Evolutionary conservation across 2,797 vertebrate genomes (phyloP).

Genomic region (Lacerta agilis): DNA sequence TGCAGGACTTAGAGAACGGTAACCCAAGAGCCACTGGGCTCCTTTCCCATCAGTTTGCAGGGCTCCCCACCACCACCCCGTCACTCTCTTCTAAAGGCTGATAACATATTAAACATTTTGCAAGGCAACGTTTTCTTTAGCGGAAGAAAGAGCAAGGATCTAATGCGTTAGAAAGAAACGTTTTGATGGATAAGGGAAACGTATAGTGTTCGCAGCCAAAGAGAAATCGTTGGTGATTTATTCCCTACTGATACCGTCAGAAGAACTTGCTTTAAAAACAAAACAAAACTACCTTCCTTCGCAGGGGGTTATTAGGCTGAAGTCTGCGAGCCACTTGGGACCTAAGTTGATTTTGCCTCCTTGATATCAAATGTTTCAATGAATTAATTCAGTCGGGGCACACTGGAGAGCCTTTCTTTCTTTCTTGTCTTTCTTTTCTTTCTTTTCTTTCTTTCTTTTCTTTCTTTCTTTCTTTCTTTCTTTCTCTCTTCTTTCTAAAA

Average conservation of each 20-base stretch:
- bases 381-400: neutral
- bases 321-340: neutral
- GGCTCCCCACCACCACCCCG: conserved; percentile 45
- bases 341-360: neutral
- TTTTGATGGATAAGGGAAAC: conserved; percentile 50
- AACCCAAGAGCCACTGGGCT: conserved; percentile 87
- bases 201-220: conserved; percentile 39
- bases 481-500: no score
- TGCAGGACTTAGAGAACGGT: conserved; percentile 82
- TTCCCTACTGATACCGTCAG: conserved; percentile 46
- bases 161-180: conserved; percentile 54
- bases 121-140: conserved; percentile 46
- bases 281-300: neutral
- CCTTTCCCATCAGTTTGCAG: conserved; percentile 83
- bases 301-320: conserved; percentile 38
- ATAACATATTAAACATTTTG: conserved; percentile 73
- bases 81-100: conserved; percentile 40
- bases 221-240: conserved; percentile 51
- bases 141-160: conserved; percentile 29
- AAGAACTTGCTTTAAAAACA: neutral
- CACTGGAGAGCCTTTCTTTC: neutral
- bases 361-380: neutral
- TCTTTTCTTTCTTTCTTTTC: no score
- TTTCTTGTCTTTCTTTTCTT: no score
- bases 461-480: neutral